Base-by-base conservation (phyloP, 2,888 invertebrate genomes). In the Hemithea aestivaria region DNA sequence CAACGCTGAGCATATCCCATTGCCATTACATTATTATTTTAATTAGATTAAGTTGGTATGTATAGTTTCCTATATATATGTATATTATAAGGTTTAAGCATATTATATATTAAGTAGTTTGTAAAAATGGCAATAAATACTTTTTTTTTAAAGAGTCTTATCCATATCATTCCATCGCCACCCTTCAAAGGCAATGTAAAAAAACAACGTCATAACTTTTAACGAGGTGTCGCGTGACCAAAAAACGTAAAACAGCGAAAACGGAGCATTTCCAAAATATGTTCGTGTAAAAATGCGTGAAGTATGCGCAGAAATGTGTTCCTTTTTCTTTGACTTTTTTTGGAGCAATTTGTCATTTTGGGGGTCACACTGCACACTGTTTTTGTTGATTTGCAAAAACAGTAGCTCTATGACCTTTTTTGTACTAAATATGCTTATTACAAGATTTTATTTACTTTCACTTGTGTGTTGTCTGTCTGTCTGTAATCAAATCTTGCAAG, bases 321-420 rank as follows among this genome's bases (percentile, higher is more conserved):
- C 10, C 1, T 27, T 7, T 30, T 37, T 36, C 37, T 41, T 34
- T 35, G 23, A 16, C 23, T 5, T 8, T 30, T 61, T 61, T 62
- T 60, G 58, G 43, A 26, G 37, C 49, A 66, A 67, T 70, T 67
- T 66, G 66, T 67, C 67, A 56, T 44, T 26, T 35, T 16, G 16
- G 3, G 3, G 3, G 16, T 16, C 16, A n/a, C n/a, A n/a, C n/a
- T n/a, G n/a, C n/a, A n/a, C 5, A 16, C 16, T 4, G 16, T 16
- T 16, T 16, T 16, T 16, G 16, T n/a, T 16, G 16, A 16, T 16
- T 16, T 16, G 16, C 16, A 16, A 16, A 16, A 16, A 16, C 16
- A 4, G n/a, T n/a, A n/a, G n/a, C n/a, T n/a, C n/a, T n/a, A n/a
- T n/a, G 8, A 22, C 8, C 2, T 22, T 22, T 22, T 22, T 6